Percentiles rank a stretch among this genome's conserved stretches.
These are phyloP conservation scores for Ischnus inquisitorius DNA, from an alignment of 2,888 invertebrate species.

Conservation along the genomic window DNA sequence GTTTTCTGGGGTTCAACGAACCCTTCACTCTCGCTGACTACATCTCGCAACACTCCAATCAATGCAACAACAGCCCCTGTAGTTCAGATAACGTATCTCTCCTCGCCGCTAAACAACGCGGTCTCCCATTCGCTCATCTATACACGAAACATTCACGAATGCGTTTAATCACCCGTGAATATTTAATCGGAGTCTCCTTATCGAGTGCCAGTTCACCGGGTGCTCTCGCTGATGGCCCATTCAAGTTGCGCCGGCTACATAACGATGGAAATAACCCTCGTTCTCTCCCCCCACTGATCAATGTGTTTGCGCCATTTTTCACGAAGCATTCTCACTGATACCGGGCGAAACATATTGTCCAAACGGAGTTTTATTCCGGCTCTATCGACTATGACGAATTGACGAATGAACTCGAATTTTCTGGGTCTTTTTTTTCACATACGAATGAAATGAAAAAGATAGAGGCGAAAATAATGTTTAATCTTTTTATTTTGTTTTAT, in stretches of 20 bases:
- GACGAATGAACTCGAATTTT: not conserved
- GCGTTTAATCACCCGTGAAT: conserved; percentile 62
- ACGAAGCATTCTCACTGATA: not conserved
- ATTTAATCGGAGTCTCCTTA: conserved; percentile 66
- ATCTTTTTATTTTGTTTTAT: not conserved
- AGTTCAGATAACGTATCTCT: conserved; percentile 58
- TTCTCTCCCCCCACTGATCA: not conserved
- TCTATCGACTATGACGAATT: not conserved
- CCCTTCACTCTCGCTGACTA: conserved; percentile 1
- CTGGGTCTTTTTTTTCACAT: not conserved
- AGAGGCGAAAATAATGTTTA: not conserved
- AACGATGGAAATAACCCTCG: conserved; percentile 17
- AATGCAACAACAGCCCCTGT: conserved; percentile 29
- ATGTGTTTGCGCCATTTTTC: not conserved
- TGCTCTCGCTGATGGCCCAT: conserved; percentile 43
- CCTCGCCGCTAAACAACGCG: conserved; percentile 58
- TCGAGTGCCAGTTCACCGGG: conserved; percentile 60
- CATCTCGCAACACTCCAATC: conserved; percentile 13
- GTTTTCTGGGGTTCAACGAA: not conserved
- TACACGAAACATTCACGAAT: conserved; percentile 37
- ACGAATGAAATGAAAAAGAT: not conserved
- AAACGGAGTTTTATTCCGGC: not conserved
- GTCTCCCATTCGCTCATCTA: conserved; percentile 30
- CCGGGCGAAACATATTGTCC: not conserved
- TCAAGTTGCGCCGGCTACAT: conserved; percentile 23